Evolutionary conservation across 2,113 vertebrate species (phyloP).

Genomic region (Gasterosteus aculeatus): DNA sequence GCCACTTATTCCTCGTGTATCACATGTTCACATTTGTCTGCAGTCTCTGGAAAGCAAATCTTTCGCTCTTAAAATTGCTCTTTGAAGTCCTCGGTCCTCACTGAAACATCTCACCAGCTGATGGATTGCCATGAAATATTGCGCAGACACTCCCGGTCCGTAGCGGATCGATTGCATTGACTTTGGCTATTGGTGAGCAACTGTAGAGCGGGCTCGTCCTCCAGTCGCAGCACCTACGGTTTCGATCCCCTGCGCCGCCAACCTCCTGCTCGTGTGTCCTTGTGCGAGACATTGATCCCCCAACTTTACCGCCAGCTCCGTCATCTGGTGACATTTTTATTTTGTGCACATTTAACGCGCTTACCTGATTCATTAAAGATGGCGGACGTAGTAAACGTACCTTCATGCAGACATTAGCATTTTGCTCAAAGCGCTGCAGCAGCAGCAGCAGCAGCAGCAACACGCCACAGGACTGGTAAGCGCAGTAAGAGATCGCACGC

Average conservation of each 20-base stretch:
- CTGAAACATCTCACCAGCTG: background rate
- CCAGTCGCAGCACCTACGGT: background rate
- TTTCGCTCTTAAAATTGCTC: background rate
- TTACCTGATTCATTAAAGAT: background rate
- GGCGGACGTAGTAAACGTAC: background rate
- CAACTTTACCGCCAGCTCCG: background rate
- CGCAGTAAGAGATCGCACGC: conserved; percentile 1
- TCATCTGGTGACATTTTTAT: background rate
- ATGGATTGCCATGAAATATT: background rate
- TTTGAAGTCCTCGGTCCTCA: background rate
- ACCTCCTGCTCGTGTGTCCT: background rate
- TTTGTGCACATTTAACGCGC: background rate
- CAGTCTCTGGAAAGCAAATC: background rate
- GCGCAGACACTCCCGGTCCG: background rate
- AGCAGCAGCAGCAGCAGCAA: conserved; percentile 9
- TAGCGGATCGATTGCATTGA: background rate
- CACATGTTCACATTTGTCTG: background rate
- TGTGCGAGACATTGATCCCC: background rate
- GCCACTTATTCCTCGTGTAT: background rate
- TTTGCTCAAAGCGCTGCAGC: background rate
- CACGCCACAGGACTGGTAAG: background rate
- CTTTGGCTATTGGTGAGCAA: background rate
- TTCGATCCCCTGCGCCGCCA: background rate
- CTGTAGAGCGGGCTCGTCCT: background rate
- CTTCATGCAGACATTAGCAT: background rate